phyloP scores from a whole-genome alignment of 2,113 vertebrate species.

The Chauna torquata region DNA sequence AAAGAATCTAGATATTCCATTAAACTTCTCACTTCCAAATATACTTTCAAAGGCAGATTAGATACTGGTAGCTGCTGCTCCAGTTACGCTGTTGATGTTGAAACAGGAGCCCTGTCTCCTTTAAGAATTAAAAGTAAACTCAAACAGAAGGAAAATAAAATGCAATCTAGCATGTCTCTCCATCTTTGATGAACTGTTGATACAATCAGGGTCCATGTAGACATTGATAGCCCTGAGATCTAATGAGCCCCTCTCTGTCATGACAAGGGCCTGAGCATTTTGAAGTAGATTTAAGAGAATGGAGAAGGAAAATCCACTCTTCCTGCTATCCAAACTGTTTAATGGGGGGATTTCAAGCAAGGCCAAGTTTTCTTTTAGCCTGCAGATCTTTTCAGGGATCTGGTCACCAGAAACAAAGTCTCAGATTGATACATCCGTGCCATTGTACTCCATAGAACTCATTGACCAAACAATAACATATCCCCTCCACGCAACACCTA shows the following conservation, averaged over 20 bases:
- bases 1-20: not conserved
- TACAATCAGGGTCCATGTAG: not conserved
- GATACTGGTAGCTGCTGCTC: not conserved
- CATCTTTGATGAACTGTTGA: not conserved
- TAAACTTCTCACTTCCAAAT: not conserved
- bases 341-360: not conserved
- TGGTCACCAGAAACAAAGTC: not conserved
- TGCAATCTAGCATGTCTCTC: not conserved
- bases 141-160: not conserved
- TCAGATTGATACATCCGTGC: not conserved
- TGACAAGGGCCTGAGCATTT: not conserved
- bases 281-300: not conserved
- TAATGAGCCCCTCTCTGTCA: not conserved
- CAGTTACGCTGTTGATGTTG: not conserved
- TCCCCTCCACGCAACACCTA: accelerated
- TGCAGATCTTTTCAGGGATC: not conserved
- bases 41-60: not conserved
- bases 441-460: not conserved
- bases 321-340: not conserved
- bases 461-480: not conserved
- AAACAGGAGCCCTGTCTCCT: not conserved
- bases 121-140: not conserved
- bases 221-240: not conserved
- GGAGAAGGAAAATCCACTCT: not conserved
- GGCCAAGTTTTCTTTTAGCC: not conserved